A percentile compares a stretch with the other conserved stretches of the same genome.
Conservation (phyloP, 2,797 vertebrate genomes). For the Tadarida brasiliensis region DNA sequence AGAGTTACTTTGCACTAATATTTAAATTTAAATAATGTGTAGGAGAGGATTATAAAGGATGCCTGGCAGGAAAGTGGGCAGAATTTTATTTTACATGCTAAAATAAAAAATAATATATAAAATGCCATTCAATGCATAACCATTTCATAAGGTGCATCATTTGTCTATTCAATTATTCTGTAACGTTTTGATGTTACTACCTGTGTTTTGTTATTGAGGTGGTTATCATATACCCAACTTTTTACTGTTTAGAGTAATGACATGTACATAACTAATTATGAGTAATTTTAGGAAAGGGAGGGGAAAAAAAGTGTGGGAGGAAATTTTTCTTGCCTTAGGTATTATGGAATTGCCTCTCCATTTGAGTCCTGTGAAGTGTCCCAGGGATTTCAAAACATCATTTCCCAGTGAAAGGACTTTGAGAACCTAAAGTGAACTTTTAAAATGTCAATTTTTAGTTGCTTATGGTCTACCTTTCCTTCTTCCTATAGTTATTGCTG, state of each 20-base stretch:
- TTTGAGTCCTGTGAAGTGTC: not conserved
- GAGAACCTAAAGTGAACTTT: slow-evolving; percentile 29
- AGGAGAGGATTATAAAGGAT: not conserved
- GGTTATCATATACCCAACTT: not conserved
- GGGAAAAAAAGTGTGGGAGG: not conserved
- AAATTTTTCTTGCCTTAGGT: not conserved
- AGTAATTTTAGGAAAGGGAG: not conserved
- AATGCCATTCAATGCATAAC: not conserved
- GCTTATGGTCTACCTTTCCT: not conserved
- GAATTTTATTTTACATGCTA: not conserved
- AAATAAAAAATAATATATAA: not conserved
- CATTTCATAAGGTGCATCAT: not conserved
- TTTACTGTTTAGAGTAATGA: not conserved
- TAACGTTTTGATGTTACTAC: not conserved
- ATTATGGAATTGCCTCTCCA: not conserved
- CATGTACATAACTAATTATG: not conserved
- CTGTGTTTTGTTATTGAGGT: not conserved
- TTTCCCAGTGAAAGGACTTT: slow-evolving; percentile 37
- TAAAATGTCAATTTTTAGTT: slow-evolving; percentile 60
- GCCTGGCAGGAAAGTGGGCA: not conserved
- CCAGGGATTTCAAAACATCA: not conserved
- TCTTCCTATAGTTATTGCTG: slow-evolving; percentile 37
- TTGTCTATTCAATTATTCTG: not conserved
- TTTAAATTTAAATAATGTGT: not conserved
- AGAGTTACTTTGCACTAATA: not conserved